Conservation (phyloP, 1,140 invertebrate genomes). For the Drosophila tani region DNA sequence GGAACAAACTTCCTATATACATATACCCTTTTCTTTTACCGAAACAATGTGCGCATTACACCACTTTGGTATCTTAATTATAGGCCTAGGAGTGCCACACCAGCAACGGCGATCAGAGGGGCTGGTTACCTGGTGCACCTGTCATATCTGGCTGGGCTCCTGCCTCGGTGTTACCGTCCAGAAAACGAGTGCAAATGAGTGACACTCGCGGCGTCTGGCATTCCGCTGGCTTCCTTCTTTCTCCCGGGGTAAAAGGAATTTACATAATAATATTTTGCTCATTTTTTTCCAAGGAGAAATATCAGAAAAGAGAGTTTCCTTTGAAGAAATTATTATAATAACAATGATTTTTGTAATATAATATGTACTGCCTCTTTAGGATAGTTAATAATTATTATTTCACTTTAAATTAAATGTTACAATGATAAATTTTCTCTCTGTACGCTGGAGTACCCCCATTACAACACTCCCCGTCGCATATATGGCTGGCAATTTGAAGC, state of each 20-base stretch:
- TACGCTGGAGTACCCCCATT: constrained; percentile 6
- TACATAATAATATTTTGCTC: constrained; percentile 47
- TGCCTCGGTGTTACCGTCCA: not conserved
- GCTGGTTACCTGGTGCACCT: constrained; percentile 57
- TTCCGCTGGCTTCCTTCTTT: constrained; percentile 6
- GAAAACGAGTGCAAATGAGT: constrained; percentile 63
- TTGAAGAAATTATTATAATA: not conserved
- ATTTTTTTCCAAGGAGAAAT: constrained; percentile 5
- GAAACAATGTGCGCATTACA: constrained; percentile 74
- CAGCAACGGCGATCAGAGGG: constrained; percentile 10
- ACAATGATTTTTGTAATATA: not conserved
- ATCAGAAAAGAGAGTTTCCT: not conserved
- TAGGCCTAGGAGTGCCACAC: constrained; percentile 53
- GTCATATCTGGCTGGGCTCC: constrained; percentile 53
- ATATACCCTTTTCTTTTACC: constrained; percentile 48
- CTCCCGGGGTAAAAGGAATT: constrained; percentile 36
- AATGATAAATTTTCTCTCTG: constrained; percentile 2
- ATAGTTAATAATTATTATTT: not conserved
- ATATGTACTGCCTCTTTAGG: not conserved
- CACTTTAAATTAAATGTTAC: not conserved
- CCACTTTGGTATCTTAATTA: constrained; percentile 77
- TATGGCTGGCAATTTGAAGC: constrained; percentile 65
- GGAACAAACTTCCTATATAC: constrained; percentile 59
- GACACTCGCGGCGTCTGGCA: constrained; percentile 54
- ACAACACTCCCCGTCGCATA: not conserved